Percentiles rank a stretch among this genome's conserved stretches.
Conservation (phyloP, 2,113 vertebrate species). For the Australoheros scitulus region DNA sequence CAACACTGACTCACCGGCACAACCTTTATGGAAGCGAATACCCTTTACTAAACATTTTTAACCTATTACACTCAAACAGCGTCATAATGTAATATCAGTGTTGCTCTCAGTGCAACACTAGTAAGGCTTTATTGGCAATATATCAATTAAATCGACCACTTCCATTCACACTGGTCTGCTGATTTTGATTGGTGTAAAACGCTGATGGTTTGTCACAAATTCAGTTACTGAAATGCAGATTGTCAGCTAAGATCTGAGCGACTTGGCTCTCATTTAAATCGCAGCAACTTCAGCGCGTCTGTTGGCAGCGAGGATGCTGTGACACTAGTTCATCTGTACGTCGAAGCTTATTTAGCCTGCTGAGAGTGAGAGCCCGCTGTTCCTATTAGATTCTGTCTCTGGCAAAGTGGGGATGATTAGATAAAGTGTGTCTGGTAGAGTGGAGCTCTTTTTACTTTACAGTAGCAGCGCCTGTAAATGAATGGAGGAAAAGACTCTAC, state of each 20-base stretch:
- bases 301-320: conserved; percentile 53
- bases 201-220: conserved; percentile 21
- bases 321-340: conserved; percentile 71
- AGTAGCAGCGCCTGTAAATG: conserved; percentile 51
- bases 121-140: conserved; percentile 1
- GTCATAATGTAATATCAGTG: neutral
- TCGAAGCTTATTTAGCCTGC: conserved; percentile 71
- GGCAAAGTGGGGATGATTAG: conserved; percentile 78
- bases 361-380: conserved; percentile 73
- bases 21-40: conserved; percentile 10
- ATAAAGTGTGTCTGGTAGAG: conserved; percentile 77
- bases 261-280: conserved; percentile 50
- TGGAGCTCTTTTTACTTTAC: conserved; percentile 68
- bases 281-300: conserved; percentile 27
- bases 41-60: conserved; percentile 4
- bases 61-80: neutral
- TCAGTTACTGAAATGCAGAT: conserved; percentile 20
- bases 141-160: neutral
- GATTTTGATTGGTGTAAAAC: conserved; percentile 19
- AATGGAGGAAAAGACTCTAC: conserved; percentile 50
- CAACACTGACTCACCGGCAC: conserved; percentile 48
- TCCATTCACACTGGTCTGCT: neutral
- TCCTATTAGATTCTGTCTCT: conserved; percentile 73
- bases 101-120: neutral
- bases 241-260: conserved; percentile 35